Percentiles rank a stretch among this genome's conserved stretches.
phyloP scores from a whole-genome alignment of 1,140 invertebrate species.

The Ceratina japonica region DNA sequence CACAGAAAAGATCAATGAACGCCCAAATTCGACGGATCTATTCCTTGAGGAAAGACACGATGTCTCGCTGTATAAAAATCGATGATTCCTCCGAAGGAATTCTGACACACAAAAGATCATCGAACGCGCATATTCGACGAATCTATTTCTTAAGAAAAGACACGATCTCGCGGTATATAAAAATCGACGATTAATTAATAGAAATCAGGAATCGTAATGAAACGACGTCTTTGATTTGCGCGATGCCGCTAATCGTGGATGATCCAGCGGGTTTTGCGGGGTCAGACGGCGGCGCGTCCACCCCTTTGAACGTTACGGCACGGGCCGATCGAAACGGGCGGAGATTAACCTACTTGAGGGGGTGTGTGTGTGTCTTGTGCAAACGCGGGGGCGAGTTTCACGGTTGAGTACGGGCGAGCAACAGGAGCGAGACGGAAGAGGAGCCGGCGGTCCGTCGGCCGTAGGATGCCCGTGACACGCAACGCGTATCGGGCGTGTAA shows the following conservation, averaged over 20 bases:
- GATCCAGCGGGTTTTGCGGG: conserved; percentile 16
- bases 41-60: too few species aligned
- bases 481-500: conserved; percentile 21
- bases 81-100: too few species aligned
- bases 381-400: conserved; percentile 51
- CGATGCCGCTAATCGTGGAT: conserved; percentile 18
- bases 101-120: too few species aligned
- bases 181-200: too few species aligned
- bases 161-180: too few species aligned
- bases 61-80: too few species aligned
- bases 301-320: conserved; percentile 7
- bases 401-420: conserved; percentile 29
- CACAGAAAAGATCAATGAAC: too few species aligned
- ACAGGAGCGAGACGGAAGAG: neutral
- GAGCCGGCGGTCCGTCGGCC: conserved; percentile 36
- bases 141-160: too few species aligned
- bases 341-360: conserved; percentile 49
- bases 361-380: conserved; percentile 34
- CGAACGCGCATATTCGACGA: too few species aligned
- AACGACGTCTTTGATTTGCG: conserved; percentile 7
- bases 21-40: too few species aligned
- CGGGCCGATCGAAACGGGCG: conserved; percentile 33
- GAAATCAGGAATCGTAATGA: too few species aligned
- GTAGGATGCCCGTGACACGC: conserved; percentile 33
- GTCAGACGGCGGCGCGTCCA: conserved; percentile 23